Conservation (phyloP, 2,888 invertebrate species). For the Tenthredo distinguenda region DNA sequence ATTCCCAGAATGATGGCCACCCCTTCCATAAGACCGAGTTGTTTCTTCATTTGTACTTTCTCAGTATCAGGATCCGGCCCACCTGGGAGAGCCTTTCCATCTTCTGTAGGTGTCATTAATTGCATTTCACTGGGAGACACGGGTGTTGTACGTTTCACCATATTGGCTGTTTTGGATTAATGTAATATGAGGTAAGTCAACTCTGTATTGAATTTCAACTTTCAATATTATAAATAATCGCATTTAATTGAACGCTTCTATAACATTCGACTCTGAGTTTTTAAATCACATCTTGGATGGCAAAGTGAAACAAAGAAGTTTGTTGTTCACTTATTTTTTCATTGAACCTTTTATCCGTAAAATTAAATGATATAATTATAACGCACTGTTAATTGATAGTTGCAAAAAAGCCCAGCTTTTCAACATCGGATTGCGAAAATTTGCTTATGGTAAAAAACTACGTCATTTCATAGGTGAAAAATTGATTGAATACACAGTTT, state of each 20-base stretch:
- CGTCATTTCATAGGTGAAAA: background rate
- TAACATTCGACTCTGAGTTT: too few species aligned
- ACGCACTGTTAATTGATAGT: background rate
- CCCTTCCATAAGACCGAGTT: conserved; percentile 93
- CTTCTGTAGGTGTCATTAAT: conserved; percentile 27
- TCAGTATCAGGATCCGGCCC: conserved; percentile 71
- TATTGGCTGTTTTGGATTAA: conserved; percentile 27
- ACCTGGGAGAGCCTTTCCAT: conserved; percentile 22
- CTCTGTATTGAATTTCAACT: background rate
- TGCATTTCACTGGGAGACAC: conserved; percentile 52
- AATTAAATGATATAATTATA: background rate
- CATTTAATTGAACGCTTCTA: background rate
- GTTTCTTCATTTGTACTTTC: conserved; percentile 91
- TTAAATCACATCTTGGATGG: too few species aligned
- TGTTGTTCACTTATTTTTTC: background rate
- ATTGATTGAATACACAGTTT: too few species aligned
- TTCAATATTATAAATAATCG: background rate
- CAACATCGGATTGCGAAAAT: background rate
- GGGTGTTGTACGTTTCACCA: conserved; percentile 48
- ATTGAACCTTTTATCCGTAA: background rate
- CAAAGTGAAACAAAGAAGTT: background rate
- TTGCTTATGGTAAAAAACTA: background rate
- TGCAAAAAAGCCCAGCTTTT: background rate
- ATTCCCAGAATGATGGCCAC: conserved; percentile 96
- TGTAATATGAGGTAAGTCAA: background rate